phyloP scores from a whole-genome alignment of 2,797 vertebrate genomes.

The Bryconaethiops microstoma region DNA sequence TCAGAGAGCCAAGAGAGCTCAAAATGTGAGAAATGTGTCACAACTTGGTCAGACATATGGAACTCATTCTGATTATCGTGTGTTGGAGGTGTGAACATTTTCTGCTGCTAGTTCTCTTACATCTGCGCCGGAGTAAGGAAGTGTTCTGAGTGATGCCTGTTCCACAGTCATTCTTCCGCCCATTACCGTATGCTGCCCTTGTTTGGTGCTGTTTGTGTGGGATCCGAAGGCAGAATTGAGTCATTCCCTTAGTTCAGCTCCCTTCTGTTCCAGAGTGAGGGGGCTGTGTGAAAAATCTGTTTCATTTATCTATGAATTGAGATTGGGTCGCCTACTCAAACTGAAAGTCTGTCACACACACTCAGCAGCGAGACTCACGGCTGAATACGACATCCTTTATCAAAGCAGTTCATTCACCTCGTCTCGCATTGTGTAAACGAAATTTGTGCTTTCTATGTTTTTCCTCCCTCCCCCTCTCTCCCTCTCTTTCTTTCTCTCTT shows the following conservation, averaged over 20 bases:
- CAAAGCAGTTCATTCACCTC: constrained; percentile 51
- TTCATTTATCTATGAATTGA: constrained; percentile 72
- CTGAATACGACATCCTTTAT: constrained; percentile 45
- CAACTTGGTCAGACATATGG: constrained; percentile 27
- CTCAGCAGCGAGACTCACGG: constrained; percentile 39
- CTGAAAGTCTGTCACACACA: constrained; percentile 48
- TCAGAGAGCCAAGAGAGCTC: neutral
- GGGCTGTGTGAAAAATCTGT: constrained; percentile 67
- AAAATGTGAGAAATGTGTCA: neutral
- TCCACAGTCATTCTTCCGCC: constrained; percentile 42
- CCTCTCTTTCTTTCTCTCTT: neutral
- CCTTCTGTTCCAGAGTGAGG: constrained; percentile 62
- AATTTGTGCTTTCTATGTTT: constrained; percentile 36
- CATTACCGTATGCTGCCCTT: constrained; percentile 49
- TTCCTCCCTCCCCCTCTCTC: neutral
- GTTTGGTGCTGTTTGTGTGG: constrained; percentile 58
- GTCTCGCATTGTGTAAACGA: constrained; percentile 51
- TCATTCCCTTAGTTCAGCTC: constrained; percentile 57
- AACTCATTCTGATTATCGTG: constrained; percentile 3
- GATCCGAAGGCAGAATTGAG: constrained; percentile 56
- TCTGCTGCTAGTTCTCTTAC: constrained; percentile 28
- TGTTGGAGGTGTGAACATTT: constrained; percentile 16
- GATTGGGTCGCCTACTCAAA: constrained; percentile 55
- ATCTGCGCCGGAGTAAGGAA: constrained; percentile 25
- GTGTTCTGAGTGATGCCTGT: constrained; percentile 36